Base-by-base conservation (phyloP, 2,797 vertebrate genomes). In the Mycteria americana region DNA sequence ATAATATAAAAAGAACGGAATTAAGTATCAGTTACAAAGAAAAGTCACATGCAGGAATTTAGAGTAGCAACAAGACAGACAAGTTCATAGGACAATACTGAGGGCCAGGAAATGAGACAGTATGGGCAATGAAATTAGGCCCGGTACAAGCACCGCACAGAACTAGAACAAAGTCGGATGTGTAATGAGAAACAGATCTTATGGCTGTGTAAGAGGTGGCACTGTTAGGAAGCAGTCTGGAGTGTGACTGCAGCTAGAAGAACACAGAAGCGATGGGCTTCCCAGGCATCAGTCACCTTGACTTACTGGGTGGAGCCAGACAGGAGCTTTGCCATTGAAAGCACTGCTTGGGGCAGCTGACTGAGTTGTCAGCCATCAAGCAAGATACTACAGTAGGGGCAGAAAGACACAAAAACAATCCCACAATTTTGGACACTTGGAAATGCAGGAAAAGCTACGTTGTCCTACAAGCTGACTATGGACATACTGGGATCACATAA, bases 91-190 rank as follows among this genome's bases (percentile, higher is more conserved):
- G 24, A 54, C 2, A 43, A 51, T 23, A 51, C 30, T 30, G 17
- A 50, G 6, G 27, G 17, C 25, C 23, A 68, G 43, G 33, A 77
- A 85, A 67, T 5, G 16, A 9, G 33, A 63, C 27, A 80, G 17
- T 9, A 23, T 4, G 11, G n/a, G 28, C 39, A 83, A 48, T 9
- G 10, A 62, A 62, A 33, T 28, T 30, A 74, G 23, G 56, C 7
- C 30, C 4, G 0, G 30, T n/a, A 85, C 8, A 81, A 72, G n/a
- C 41, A 85, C 7, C 11, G 60, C 0, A 2, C 2, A 54, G 69
- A 88, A 59, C 25, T 7, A 74, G 23, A 89, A 76, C 5, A 1
- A 50, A 64, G 21, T 57, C 15, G 3, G 14, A 76, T 3, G 13
- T 5, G 6, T 11, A 27, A 30, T 12, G 5, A 62, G 33, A 81